phyloP scores from a whole-genome alignment of 2,888 invertebrate genomes.

The Phalangium opilio region DNA sequence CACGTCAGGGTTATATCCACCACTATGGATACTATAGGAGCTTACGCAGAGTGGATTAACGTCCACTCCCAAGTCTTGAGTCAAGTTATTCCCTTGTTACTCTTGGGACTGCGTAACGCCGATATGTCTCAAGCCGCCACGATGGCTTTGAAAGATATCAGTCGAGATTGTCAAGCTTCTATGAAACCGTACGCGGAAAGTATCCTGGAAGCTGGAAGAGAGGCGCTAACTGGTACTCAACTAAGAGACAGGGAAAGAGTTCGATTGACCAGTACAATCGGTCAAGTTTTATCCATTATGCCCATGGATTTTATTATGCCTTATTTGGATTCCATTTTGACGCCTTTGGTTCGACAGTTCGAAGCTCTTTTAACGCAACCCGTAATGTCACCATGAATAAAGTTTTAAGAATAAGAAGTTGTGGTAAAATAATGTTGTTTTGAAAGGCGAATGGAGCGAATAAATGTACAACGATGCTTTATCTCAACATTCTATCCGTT shows the following conservation, averaged over 20 bases:
- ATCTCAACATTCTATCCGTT: conserved; percentile 51
- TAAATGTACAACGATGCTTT: conserved; percentile 40
- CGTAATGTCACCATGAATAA: too few relatives aligned
- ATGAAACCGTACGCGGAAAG: conserved; percentile 59
- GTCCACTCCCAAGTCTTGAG: conserved; percentile 50
- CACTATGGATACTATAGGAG: conserved; percentile 57
- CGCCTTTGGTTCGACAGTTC: conserved; percentile 32
- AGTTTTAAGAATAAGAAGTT: too few relatives aligned
- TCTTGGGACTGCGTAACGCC: conserved; percentile 45
- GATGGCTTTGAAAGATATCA: conserved; percentile 72
- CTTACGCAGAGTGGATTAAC: conserved; percentile 73
- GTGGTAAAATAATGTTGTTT: too few relatives aligned
- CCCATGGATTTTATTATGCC: conserved; percentile 46
- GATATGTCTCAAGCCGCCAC: conserved; percentile 63
- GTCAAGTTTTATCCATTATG: conserved; percentile 52
- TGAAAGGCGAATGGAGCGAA: conserved; percentile 39
- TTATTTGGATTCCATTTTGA: conserved; percentile 51
- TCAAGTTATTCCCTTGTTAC: conserved; percentile 49
- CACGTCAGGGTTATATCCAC: conserved; percentile 47
- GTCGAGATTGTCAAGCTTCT: conserved; percentile 58
- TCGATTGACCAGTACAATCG: conserved; percentile 58
- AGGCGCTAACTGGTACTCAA: conserved; percentile 39
- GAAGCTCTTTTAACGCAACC: conserved; percentile 4
- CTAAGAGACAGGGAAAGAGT: conserved; percentile 50
- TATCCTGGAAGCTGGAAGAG: conserved; percentile 50